Evolutionary conservation across 2,888 invertebrate genomes (phyloP).

Genomic region (Azorinus chamasolen): DNA sequence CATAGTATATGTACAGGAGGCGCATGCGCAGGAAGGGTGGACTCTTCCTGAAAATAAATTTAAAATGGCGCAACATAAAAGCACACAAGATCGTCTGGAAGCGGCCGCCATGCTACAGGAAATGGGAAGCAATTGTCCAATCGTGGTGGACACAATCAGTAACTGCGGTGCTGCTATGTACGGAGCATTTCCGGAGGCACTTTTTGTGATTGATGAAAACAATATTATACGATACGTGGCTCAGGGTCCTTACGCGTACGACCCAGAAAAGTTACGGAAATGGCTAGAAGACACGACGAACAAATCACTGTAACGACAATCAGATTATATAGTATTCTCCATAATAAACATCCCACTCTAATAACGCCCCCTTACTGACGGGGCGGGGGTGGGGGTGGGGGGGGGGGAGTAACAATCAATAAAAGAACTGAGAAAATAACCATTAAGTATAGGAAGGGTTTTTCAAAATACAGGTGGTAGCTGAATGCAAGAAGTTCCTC

Average conservation of each 20-base stretch:
- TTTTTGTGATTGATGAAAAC: conserved; percentile 50
- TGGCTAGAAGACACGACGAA: conserved; percentile 32
- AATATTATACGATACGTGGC: conserved; percentile 29
- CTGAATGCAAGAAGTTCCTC: no score
- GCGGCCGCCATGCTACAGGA: conserved; percentile 44
- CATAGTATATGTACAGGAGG: conserved; percentile 55
- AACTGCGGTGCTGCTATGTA: conserved; percentile 42
- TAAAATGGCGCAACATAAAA: conserved; percentile 47
- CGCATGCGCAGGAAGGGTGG: conserved; percentile 63
- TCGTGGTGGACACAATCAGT: conserved; percentile 57
- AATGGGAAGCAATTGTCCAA: conserved; percentile 31
- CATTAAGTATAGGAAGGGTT: no score
- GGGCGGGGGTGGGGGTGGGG: no score
- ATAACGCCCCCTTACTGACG: no score
- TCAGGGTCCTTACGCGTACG: conserved; percentile 46
- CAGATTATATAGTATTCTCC: no score
- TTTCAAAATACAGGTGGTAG: no score
- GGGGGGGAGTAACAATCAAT: no score
- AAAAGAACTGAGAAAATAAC: no score
- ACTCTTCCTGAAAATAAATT: conserved; percentile 44
- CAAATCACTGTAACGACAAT: no score
- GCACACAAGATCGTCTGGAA: conserved; percentile 51
- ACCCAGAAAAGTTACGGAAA: conserved; percentile 17
- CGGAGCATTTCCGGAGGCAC: conserved; percentile 56
- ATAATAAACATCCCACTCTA: no score